A percentile compares a stretch with the other conserved stretches of the same genome.
Conservation (phyloP, 1,140 invertebrate species). For the Pseudobourletiella spinata region DNA sequence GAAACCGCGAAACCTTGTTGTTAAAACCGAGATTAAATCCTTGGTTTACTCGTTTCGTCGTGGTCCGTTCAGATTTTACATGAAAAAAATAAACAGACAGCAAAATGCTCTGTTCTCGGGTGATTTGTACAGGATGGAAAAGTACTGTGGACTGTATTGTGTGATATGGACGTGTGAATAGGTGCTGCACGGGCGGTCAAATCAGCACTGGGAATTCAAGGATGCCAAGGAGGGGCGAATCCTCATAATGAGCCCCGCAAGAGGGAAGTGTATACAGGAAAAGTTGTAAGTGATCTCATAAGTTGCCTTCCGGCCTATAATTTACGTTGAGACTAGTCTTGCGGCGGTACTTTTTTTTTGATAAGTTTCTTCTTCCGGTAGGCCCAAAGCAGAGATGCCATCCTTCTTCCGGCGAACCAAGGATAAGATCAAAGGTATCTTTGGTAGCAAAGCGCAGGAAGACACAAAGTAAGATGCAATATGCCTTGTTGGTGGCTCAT, state of each 20-base stretch:
- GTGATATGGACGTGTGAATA: no score
- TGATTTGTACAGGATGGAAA: no score
- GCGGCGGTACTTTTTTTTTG: not conserved
- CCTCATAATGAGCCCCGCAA: conserved; percentile 1
- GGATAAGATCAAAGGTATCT: conserved; percentile 1
- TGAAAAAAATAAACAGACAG: no score
- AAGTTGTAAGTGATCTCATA: conserved; percentile 2
- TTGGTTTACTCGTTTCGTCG: no score
- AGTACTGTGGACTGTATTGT: no score
- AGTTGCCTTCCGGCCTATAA: not conserved
- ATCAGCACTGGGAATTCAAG: conserved; percentile 12
- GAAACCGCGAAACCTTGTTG: no score
- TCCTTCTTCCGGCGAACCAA: not conserved
- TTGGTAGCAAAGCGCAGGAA: not conserved
- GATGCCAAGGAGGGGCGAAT: conserved; percentile 4
- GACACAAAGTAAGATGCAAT: not conserved
- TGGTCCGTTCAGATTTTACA: no score
- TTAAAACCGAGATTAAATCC: no score
- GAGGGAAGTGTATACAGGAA: conserved; percentile 13
- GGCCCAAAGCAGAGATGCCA: not conserved
- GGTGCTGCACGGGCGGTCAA: conserved; percentile 6
- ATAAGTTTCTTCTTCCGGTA: not conserved
- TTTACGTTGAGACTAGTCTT: not conserved
- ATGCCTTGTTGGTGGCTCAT: no score
- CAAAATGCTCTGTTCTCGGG: no score